Evolutionary conservation across 2,888 invertebrate species (phyloP), one percentile per base, ranked within the genome.

Genomic region (Aspidapion aeneum): DNA sequence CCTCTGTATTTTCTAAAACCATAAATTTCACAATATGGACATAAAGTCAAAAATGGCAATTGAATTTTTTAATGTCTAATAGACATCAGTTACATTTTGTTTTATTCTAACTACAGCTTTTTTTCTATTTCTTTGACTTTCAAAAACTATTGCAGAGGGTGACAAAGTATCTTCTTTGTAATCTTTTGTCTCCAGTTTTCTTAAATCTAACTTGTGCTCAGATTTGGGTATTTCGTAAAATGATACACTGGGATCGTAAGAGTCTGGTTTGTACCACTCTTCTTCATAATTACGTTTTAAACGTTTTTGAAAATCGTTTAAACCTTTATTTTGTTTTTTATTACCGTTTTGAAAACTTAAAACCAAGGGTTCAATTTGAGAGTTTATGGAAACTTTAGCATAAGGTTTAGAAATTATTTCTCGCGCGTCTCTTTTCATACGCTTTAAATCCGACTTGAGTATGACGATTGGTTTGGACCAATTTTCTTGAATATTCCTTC

Each of bases 81-180:
- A 52, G n/a, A 59, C 55, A 7, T 63, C 18, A 12, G 54, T 35
- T 21, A 63, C 48, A 54, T 63, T 68, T 21, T 66, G 58, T 19
- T 66, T 68, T 9, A 68, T 66, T 54, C 63, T 61, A 16, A 68
- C 59, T 22, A 59, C 66, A 1, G 61, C 64, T 21, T 70, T 67
- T 57, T 70, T 70, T 58, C 66, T 64, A n/a, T 74, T 67, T 60
- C 66, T 71, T 63, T 72, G 71, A 49, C 62, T 68, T 57, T 73
- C 69, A 35, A 61, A 58, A 48, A 77, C 65, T 61, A 69, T 68
- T 0, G 77, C 76, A 58, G 74, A 75, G 20, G 73, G 71, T 20
- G 77, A 74, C n/a, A 77, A 67, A 7, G 66, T 67, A 61, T 76
- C 76, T 18, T 73, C 74, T 48, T 71, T 68, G 58, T 68, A 65